Percentiles rank a stretch among this genome's conserved stretches.
Evolutionary conservation across 2,113 vertebrate species (phyloP).

Genomic region (Danionella cerebrum): DNA sequence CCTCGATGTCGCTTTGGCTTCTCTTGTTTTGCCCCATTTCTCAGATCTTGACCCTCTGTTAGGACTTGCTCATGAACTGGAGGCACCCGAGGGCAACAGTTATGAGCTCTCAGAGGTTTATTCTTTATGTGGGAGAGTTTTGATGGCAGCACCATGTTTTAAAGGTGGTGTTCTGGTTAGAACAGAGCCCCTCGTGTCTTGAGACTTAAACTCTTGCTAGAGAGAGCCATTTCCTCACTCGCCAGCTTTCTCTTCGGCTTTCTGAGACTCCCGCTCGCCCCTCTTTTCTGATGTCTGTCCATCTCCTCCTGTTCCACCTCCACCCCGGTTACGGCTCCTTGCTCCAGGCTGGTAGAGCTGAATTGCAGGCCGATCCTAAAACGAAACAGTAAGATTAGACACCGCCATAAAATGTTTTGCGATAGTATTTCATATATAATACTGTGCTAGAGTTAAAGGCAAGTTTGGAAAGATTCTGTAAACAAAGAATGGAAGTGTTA

Average conservation of each 20-base stretch:
- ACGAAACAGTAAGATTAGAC: constrained; percentile 19
- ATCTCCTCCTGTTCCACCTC: constrained; percentile 48
- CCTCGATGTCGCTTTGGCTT: constrained; percentile 77
- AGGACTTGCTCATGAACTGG: constrained; percentile 39
- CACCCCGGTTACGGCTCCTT: constrained; percentile 75
- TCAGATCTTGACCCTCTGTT: constrained; percentile 49
- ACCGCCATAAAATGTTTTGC: no score
- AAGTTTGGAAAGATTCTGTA: no score
- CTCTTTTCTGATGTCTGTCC: constrained; percentile 66
- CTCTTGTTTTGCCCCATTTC: constrained; percentile 62
- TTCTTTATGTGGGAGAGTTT: constrained; percentile 33
- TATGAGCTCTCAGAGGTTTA: constrained; percentile 25
- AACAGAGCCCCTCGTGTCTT: constrained; percentile 32
- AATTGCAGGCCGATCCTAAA: constrained; percentile 93
- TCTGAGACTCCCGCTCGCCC: constrained; percentile 72
- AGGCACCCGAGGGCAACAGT: constrained; percentile 53
- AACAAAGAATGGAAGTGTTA: no score
- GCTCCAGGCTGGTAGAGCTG: constrained; percentile 93
- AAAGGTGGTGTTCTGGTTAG: constrained; percentile 28
- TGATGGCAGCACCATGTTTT: constrained; percentile 12
- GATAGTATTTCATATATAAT: no score
- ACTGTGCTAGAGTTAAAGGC: no score
- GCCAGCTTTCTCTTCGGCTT: constrained; percentile 61
- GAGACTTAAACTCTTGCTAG: constrained; percentile 20
- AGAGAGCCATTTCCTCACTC: not conserved